Evolutionary conservation across 2,113 vertebrate genomes (phyloP).

Genomic region (Oreotragus oreotragus): DNA sequence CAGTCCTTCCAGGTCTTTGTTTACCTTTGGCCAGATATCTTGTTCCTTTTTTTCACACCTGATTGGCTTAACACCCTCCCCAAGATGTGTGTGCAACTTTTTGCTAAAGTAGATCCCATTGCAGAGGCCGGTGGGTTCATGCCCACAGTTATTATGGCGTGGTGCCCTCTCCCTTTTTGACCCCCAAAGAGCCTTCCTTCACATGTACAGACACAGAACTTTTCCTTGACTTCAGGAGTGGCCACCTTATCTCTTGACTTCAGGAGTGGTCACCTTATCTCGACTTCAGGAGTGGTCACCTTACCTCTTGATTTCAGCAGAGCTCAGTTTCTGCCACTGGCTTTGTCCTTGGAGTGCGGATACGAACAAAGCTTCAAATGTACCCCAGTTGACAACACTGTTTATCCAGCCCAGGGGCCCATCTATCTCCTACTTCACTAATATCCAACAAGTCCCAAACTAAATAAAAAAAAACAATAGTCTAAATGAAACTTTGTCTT

Average conservation of each 20-base stretch:
- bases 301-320: neutral
- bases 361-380: neutral
- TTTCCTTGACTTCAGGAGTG: neutral
- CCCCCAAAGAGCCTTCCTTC: neutral
- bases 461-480: neutral
- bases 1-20: neutral
- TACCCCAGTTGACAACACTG: neutral
- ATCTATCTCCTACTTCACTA: neutral
- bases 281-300: neutral
- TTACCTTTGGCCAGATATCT: neutral
- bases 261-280: neutral
- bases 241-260: neutral
- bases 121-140: neutral
- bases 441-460: neutral
- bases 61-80: neutral
- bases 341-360: neutral
- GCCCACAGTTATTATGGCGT: neutral
- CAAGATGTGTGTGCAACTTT: neutral
- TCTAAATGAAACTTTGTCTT: neutral
- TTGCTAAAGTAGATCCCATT: neutral
- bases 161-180: neutral
- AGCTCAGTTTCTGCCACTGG: neutral
- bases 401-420: neutral
- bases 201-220: accelerated
- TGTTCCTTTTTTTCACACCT: neutral